Percentiles rank a stretch among this genome's conserved stretches.
These are phyloP conservation scores for Erinaceus europaeus DNA, from an alignment of 2,113 vertebrate genomes.

Conservation along the genomic window DNA sequence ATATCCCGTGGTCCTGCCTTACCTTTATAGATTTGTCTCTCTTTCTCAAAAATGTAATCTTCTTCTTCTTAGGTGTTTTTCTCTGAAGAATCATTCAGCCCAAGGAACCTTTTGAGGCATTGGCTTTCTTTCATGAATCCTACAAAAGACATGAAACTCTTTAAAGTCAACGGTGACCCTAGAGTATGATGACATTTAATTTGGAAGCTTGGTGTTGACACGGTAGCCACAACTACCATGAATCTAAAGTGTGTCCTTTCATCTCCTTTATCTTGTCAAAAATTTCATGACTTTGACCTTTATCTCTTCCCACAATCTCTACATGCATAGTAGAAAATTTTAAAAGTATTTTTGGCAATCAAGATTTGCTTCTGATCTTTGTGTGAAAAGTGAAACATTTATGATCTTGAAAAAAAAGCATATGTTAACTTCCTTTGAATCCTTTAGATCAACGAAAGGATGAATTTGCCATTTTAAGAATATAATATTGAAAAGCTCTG, in stretches of 20 bases:
- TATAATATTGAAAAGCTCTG: slow-evolving; percentile 66
- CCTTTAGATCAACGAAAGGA: slow-evolving; percentile 68
- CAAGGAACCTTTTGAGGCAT: slow-evolving; percentile 19
- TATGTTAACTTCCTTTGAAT: slow-evolving; percentile 77
- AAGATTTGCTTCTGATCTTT: slow-evolving; percentile 71
- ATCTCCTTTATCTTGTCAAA: slow-evolving; percentile 70
- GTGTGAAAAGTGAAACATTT: slow-evolving; percentile 71
- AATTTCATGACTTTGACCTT: slow-evolving; percentile 71
- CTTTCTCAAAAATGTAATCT: slow-evolving; percentile 17
- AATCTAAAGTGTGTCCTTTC: slow-evolving; percentile 48
- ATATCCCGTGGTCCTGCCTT: neutral
- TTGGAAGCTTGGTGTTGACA: slow-evolving; percentile 8
- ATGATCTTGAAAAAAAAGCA: slow-evolving; percentile 74
- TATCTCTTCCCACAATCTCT: slow-evolving; percentile 47
- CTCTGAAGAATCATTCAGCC: slow-evolving; percentile 31
- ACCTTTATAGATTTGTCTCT: slow-evolving; percentile 18
- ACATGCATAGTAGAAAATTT: slow-evolving; percentile 64
- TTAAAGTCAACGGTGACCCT: slow-evolving; percentile 40
- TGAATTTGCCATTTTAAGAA: slow-evolving; percentile 73
- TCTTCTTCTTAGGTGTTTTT: slow-evolving; percentile 9
- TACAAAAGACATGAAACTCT: slow-evolving; percentile 31
- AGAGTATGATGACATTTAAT: slow-evolving; percentile 66
- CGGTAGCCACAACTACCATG: slow-evolving; percentile 28
- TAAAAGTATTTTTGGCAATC: slow-evolving; percentile 74
- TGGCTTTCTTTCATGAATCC: slow-evolving; percentile 26